Base-by-base conservation (phyloP, 2,113 vertebrate species). In the Leuciscus idus region DNA sequence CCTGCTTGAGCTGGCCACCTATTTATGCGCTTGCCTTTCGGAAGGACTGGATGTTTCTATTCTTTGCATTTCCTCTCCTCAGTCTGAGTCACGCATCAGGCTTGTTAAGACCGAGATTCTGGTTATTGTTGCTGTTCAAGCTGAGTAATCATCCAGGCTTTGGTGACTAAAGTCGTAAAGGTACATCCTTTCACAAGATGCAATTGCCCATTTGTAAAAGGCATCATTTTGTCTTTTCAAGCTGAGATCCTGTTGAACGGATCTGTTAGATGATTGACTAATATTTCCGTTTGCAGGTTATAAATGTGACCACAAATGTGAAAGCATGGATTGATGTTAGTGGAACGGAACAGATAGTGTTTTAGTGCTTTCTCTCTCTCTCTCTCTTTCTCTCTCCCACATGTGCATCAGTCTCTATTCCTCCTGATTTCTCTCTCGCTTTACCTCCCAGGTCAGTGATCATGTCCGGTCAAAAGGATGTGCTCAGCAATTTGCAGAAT, bases 401-500 rank as follows among this genome's bases (percentile, higher is more conserved):
- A 12, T 28, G 21, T 6, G 52, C 57, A 68, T 59, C 33, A 50
- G 57, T 66, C 55, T 78, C n/a, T 59, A 46, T 52, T 55, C 81
- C 13, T 64, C n/a, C 43, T 84, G 66, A 82, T 52, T 26, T 73
- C 73, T 50, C 79, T 21, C 39, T 11, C 46, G 8, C 26, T 43
- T 78, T 48, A 50, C 17, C 81, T 80, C 70, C 72, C 66, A 64
- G 81, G 84, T 79, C 81, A 79, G 81, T 89, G 72, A 52, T 81
- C 62, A 83, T 81, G 86, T 91, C 81, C 84, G 62, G 89, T 74
- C 75, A 78, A 88, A 88, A 85, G 57, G 73, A 86, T 84, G 88
- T 50, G 26, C 79, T 90, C 88, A 90, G 86, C 89, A 87, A 88
- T 88, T 84, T 90, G 81, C 59, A 61, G 85, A 76, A 55, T 90